Conservation (phyloP, 2,113 vertebrate genomes). For the Lepus europaeus region DNA sequence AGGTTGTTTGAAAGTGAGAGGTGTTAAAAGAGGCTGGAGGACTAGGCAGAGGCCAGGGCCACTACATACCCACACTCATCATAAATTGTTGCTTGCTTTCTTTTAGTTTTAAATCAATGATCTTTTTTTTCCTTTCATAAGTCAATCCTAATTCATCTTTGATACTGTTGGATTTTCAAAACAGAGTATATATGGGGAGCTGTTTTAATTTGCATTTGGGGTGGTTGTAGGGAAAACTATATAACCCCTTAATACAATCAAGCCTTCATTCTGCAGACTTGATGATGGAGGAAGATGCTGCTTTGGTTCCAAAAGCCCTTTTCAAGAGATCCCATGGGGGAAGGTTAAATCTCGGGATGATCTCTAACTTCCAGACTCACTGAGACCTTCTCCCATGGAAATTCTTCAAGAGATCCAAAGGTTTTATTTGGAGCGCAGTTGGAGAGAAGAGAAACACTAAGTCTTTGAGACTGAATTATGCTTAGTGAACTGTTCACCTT, state of each 20-base stretch:
- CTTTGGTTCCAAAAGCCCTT: background rate
- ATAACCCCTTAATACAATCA: background rate
- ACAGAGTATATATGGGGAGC: background rate
- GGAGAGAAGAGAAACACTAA: background rate
- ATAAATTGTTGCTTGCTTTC: background rate
- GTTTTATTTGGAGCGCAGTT: background rate
- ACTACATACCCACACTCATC: background rate
- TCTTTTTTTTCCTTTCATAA: background rate
- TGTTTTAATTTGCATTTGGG: background rate
- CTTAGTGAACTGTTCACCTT: slow-evolving; percentile 18
- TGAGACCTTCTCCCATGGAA: background rate
- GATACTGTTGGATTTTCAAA: background rate
- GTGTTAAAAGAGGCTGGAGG: background rate
- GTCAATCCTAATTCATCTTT: background rate
- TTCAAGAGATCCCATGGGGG: background rate
- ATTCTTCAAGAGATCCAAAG: background rate
- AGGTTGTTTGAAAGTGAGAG: background rate
- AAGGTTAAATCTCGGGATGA: background rate
- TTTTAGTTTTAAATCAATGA: background rate
- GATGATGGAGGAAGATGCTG: background rate
- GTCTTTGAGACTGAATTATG: background rate
- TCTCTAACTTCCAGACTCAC: background rate
- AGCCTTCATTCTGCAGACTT: background rate
- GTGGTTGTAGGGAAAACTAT: background rate
- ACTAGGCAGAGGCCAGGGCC: background rate